Percentiles rank a stretch among this genome's conserved stretches.
Conservation (phyloP, 2,888 invertebrate genomes). For the Tipula lateralis region DNA sequence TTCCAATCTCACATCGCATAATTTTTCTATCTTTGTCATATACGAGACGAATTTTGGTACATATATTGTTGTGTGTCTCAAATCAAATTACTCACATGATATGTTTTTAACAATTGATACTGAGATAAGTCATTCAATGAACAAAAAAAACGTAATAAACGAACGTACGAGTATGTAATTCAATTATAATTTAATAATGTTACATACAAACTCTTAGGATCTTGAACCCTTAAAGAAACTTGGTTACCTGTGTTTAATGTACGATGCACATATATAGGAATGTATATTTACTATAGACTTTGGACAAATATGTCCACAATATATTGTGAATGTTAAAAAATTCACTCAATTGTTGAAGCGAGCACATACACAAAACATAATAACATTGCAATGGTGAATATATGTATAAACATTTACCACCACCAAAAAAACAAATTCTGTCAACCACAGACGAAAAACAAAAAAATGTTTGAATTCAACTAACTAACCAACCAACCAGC, state of each 20-base stretch:
- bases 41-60: not conserved
- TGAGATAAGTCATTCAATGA: not conserved
- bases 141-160: not conserved
- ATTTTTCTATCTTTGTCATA: not conserved
- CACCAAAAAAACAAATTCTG: not conserved
- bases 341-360: not conserved
- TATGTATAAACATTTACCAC: not conserved
- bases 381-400: not conserved
- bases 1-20: not conserved
- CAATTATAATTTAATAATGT: not conserved
- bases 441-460: constrained; percentile 12
- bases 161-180: not conserved
- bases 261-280: no score
- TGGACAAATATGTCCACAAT: not conserved
- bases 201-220: not conserved
- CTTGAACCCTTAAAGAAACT: not conserved
- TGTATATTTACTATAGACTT: no score
- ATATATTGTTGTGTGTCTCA: not conserved
- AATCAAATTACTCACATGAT: constrained; percentile 24
- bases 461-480: not conserved
- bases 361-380: not conserved
- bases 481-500: constrained; percentile 19
- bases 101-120: constrained; percentile 11
- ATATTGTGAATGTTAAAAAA: not conserved
- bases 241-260: not conserved